Base-by-base conservation (phyloP, 2,113 vertebrate species). In the Tragelaphus buxtoni region DNA sequence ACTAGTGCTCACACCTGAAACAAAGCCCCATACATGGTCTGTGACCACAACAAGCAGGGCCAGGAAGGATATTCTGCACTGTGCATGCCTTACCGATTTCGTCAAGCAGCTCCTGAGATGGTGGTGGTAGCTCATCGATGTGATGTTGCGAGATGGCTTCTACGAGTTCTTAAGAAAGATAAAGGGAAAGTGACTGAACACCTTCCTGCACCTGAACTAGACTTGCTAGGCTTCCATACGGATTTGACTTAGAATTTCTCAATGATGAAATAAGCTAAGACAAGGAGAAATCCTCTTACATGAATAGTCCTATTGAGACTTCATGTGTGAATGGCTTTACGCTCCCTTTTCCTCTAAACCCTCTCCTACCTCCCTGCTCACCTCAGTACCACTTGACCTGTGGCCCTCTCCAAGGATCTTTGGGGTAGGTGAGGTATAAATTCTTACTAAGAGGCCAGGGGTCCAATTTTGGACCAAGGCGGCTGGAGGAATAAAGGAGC, bases 51-150 rank as follows among this genome's bases (percentile, higher is more conserved):
- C 58, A 83, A 91, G 76, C 1, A 72, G 24, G 30, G 30, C 18
- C 85, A 84, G 6, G 4, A 7, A 81, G 61, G 60, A 69, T 28
- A 89, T 63, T 98, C 26, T 69, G 88, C 88, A 84, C 72, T 96
- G 96, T 98, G 97, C 55, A 69, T 24, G 92, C 95, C 98, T 98
- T 98, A 98, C 98, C 98, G 84, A 98, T 98, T 97, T 98, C 98
- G 47, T 98, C 98, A 96, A 99, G 98, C 42, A 99, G 97, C 76
- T 99, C 98, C 96, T 97, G 98, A 96, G 97, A 94, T 92, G 98
- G 98, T 76, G 98, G 98, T 92, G 98, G 98, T 55, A 98, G 95
- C 69, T 99, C 98, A n/a, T 98, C 97, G 88, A 13, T 74, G 95
- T 90, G 96, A 90, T 84, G 13, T 16, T 96, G 88, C 56, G 93